Evolutionary conservation across 2,888 invertebrate species (phyloP).

Genomic region (Lasioglossum villosulum): DNA sequence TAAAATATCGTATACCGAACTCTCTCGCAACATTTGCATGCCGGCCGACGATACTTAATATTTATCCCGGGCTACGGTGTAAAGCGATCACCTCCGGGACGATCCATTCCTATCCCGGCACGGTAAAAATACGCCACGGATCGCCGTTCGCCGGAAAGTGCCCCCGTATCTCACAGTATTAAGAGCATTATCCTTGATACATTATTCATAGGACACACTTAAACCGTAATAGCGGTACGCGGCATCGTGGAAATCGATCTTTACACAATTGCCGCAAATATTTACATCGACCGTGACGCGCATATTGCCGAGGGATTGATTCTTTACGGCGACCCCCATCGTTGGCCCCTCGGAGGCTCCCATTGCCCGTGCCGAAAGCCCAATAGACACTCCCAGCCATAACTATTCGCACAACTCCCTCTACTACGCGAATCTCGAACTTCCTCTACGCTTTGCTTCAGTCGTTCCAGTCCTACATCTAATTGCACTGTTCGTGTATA

Average conservation of each 20-base stretch:
- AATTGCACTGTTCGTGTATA: not conserved
- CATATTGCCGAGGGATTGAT: slow-evolving; percentile 78
- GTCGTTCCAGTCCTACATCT: not conserved
- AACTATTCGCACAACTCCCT: not conserved
- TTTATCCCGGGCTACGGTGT: slow-evolving; percentile 21
- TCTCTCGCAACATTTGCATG: slow-evolving; percentile 37
- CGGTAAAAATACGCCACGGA: slow-evolving; percentile 28
- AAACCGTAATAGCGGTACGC: slow-evolving; percentile 59
- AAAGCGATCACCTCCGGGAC: slow-evolving; percentile 36
- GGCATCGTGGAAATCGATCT: slow-evolving; percentile 70
- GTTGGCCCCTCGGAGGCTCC: slow-evolving; percentile 15
- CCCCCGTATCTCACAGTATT: slow-evolving; percentile 53
- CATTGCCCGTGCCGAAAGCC: slow-evolving; percentile 49
- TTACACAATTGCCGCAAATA: slow-evolving; percentile 80
- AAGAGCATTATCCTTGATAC: slow-evolving; percentile 68
- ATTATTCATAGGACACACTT: slow-evolving; percentile 75
- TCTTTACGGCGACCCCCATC: slow-evolving; percentile 73
- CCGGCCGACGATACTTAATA: slow-evolving; percentile 36
- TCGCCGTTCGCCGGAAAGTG: slow-evolving; percentile 41
- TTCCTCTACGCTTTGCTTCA: not conserved
- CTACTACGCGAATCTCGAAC: not conserved
- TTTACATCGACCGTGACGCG: slow-evolving; percentile 75
- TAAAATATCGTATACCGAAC: slow-evolving; percentile 38
- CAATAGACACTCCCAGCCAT: slow-evolving; percentile 17
- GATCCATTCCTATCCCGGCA: not conserved